Conservation (phyloP, 1,140 invertebrate genomes). For the Hormaphis cornu region DNA sequence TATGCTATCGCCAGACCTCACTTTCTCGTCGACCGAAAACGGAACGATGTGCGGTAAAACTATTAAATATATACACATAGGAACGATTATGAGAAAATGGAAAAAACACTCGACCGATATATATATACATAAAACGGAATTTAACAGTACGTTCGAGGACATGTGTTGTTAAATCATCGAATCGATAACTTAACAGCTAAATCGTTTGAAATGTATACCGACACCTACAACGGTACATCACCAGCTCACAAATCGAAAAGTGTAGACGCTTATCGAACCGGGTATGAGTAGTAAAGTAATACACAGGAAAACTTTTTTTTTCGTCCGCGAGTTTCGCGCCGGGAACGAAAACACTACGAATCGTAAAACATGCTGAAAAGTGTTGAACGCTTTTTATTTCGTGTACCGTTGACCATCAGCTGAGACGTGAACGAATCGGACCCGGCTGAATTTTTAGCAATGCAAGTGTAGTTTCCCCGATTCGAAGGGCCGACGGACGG, state of each 20-base stretch:
- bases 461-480: constrained; percentile 47
- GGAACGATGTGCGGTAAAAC: constrained; percentile 40
- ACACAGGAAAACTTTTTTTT: too few relatives aligned
- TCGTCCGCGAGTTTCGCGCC: not conserved
- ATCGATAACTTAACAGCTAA: too few relatives aligned
- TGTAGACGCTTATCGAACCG: too few relatives aligned
- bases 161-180: too few relatives aligned
- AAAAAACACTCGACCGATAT: not conserved
- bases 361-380: not conserved
- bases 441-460: constrained; percentile 43
- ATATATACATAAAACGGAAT: not conserved
- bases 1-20: constrained; percentile 60
- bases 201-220: too few relatives aligned
- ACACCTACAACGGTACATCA: too few relatives aligned
- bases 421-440: constrained; percentile 54
- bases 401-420: constrained; percentile 65
- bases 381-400: not conserved
- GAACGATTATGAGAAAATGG: constrained; percentile 31
- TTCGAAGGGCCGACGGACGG: constrained; percentile 57
- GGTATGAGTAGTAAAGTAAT: too few relatives aligned
- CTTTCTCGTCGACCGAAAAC: constrained; percentile 43
- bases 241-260: too few relatives aligned
- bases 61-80: constrained; percentile 33
- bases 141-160: too few relatives aligned
- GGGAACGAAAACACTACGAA: not conserved